Conservation (phyloP, 2,113 vertebrate species). For the Bubo blakistoni region DNA sequence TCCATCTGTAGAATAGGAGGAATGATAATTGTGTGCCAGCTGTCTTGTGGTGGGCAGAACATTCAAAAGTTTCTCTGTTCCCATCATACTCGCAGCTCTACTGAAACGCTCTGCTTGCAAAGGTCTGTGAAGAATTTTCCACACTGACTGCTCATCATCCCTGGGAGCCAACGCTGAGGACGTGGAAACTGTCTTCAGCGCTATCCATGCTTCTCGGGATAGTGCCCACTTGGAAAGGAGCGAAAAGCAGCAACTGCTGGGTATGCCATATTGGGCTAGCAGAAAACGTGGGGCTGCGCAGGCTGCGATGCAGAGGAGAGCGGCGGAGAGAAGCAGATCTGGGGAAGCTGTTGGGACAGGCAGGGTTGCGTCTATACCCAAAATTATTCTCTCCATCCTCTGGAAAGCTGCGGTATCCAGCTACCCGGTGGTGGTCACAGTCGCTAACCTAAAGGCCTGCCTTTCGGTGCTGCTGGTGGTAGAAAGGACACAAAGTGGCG, state of each 20-base stretch:
- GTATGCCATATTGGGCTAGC: not conserved
- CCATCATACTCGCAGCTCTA: not conserved
- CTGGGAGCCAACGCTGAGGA: not conserved
- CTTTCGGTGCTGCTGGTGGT: not conserved
- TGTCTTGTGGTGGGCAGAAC: conserved; percentile 51
- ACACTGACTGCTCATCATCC: not conserved
- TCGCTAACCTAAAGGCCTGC: fast-evolving
- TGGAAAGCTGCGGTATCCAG: not conserved
- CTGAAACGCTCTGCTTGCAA: not conserved
- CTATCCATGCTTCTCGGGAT: not conserved
- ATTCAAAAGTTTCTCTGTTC: conserved; percentile 28
- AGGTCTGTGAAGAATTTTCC: conserved; percentile 38
- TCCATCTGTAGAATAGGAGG: conserved; percentile 29
- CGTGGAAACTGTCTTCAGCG: not conserved
- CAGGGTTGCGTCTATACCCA: not conserved
- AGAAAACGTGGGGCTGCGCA: not conserved
- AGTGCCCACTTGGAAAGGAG: not conserved
- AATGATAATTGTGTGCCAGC: conserved; percentile 28
- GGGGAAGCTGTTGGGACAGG: not conserved
- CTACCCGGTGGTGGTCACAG: not conserved
- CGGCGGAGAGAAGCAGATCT: not conserved
- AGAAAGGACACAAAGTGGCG: not conserved
- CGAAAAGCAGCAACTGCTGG: not conserved
- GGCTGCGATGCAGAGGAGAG: not conserved
- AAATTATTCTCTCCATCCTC: not conserved